Conservation (phyloP, 2,113 vertebrate species). For the Egretta garzetta region DNA sequence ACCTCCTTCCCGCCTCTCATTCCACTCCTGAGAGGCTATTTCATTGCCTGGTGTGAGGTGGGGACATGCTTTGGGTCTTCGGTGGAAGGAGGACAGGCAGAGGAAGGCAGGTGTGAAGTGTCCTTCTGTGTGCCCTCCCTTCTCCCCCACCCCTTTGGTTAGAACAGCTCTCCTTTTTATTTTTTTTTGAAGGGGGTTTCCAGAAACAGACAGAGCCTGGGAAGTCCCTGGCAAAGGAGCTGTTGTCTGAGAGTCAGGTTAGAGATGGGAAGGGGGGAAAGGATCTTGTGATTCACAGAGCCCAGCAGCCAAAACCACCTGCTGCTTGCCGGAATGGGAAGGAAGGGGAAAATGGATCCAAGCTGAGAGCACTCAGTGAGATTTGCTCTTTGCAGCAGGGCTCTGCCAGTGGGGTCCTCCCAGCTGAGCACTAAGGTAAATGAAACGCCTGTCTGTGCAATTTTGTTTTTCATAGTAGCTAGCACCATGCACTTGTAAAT, state of each 20-base stretch:
- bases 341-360: not conserved
- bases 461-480: not conserved
- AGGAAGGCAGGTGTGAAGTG: not conserved
- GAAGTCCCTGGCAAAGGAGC: slow-evolving; percentile 63
- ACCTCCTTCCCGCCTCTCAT: not conserved
- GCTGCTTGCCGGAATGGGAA: not conserved
- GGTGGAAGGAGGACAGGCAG: not conserved
- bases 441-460: not conserved
- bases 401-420: not conserved
- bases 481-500: not conserved
- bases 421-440: not conserved
- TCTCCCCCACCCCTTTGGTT: not conserved
- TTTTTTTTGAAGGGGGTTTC: slow-evolving; percentile 41
- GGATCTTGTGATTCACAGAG: not conserved
- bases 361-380: not conserved
- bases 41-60: not conserved
- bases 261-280: not conserved
- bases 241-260: not conserved
- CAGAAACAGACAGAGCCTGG: not conserved
- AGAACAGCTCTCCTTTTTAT: not conserved
- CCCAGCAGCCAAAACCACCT: not conserved
- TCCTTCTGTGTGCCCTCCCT: not conserved
- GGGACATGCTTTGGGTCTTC: not conserved
- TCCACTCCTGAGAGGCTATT: not conserved
- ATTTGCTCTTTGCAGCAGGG: not conserved